Evolutionary conservation across 1,140 invertebrate genomes (phyloP).

Genomic region (Augochlora pura): DNA sequence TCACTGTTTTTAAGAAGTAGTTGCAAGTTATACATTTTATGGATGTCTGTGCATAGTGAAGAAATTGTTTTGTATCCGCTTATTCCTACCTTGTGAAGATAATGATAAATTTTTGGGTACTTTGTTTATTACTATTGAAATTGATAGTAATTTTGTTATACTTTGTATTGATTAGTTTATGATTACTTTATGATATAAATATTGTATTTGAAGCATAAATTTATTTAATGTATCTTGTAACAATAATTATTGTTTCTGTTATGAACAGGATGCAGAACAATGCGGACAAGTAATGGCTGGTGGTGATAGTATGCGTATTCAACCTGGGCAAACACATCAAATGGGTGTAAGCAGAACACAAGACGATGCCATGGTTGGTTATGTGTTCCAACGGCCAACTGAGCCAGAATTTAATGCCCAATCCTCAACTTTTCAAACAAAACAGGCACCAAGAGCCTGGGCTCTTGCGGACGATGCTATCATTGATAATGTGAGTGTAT

Average conservation of each 20-base stretch:
- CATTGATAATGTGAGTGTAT: conserved; percentile 84
- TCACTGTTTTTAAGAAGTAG: not conserved
- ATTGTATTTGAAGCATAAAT: too few species aligned
- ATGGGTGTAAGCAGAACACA: conserved; percentile 82
- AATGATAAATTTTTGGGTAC: not conserved
- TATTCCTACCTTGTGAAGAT: not conserved
- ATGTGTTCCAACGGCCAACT: conserved; percentile 91
- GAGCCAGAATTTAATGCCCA: conserved; percentile 86
- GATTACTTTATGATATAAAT: too few species aligned
- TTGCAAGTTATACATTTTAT: not conserved
- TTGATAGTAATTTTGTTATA: too few species aligned
- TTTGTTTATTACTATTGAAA: not conserved
- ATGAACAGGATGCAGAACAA: conserved; percentile 74
- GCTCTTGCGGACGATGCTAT: conserved; percentile 90
- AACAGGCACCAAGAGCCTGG: conserved; percentile 86
- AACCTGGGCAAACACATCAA: conserved; percentile 77
- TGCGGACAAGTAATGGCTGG: conserved; percentile 79
- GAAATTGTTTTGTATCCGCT: not conserved
- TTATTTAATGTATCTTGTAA: not conserved
- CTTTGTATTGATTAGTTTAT: too few species aligned
- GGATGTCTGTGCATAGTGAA: not conserved
- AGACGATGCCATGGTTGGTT: conserved; percentile 93
- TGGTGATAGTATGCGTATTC: conserved; percentile 76
- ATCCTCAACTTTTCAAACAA: conserved; percentile 82
- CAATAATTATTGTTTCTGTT: not conserved